Evolutionary conservation across 2,888 invertebrate genomes (phyloP), one percentile per base, ranked within the genome.

Genomic region (Tenthredo amoena): DNA sequence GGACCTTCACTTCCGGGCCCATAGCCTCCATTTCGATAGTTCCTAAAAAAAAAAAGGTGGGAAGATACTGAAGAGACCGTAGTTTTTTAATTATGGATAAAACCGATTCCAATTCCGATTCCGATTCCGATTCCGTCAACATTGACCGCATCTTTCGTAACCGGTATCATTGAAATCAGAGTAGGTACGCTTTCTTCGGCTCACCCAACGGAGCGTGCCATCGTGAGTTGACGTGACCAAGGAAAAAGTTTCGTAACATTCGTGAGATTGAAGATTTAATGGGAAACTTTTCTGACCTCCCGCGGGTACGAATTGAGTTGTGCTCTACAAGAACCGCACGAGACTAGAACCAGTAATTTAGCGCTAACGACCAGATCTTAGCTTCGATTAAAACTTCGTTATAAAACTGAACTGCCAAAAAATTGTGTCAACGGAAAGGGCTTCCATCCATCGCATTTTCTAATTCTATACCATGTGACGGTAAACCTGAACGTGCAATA

Each of bases 1-100:
- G 94, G 40, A 96, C 95, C 76, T 93, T 89, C 65, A 94, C 86
- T 88, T 93, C 92, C 85, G 91, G 91, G 85, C 89, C 88, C 86
- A 89, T 90, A 79, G 90, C 89, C 87, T 92, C 91, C 94, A 90
- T 91, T 71, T 90, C 76, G 58, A 40, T 68, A 10, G 7, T 21
- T 9, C 31, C 50, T 50, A 6, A 1, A 43, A 34, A 55, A 55
- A 18, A 31, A 55, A 55, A 31, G 34, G 3, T 40, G 0, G 37
- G 37, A n/a, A n/a, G 0, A 55, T 18, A 55, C 6, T n/a, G n/a
- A 26, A 62, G 3, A 3, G 62, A 62, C 0, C 12, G 26, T n/a
- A 55, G 26, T 26, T 26, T 26, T 74, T 43, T 37, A 43, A 74
- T 26, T 1, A 26, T 43, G 10, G 1, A 74, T 26, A n/a, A 74